Conservation (phyloP, 2,888 invertebrate species). For the Lysandra bellargus region DNA sequence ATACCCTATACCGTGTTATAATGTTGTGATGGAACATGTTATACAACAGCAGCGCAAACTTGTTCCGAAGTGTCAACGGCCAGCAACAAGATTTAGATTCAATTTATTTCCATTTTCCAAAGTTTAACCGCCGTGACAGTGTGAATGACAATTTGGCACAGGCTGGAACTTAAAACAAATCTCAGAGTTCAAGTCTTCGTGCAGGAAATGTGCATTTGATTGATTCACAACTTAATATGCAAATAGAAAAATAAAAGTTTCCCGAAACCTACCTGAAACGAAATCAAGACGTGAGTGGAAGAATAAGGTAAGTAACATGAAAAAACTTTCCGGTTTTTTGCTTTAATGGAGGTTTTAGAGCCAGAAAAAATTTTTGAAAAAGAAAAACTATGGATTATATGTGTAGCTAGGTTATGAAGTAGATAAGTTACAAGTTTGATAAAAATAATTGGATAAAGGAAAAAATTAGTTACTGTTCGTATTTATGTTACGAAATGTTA, state of each 20-base stretch:
- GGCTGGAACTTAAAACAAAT: background rate
- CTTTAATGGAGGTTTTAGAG: no score
- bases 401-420: no score
- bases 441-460: no score
- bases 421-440: no score
- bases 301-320: no score
- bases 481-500: no score
- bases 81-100: constrained; percentile 15
- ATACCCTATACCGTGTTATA: background rate
- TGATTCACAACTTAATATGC: background rate
- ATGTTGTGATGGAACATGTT: background rate
- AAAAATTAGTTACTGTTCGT: no score
- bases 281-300: no score
- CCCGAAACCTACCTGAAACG: no score
- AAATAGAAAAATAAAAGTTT: background rate
- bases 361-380: no score
- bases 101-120: constrained; percentile 6
- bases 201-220: background rate
- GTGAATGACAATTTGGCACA: constrained; percentile 26
- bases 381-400: no score
- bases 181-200: background rate
- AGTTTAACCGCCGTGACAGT: constrained; percentile 7
- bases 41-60: background rate
- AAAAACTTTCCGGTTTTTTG: no score
- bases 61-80: background rate